Evolutionary conservation across 2,113 vertebrate species (phyloP).

Genomic region (Salvelinus alpinus): DNA sequence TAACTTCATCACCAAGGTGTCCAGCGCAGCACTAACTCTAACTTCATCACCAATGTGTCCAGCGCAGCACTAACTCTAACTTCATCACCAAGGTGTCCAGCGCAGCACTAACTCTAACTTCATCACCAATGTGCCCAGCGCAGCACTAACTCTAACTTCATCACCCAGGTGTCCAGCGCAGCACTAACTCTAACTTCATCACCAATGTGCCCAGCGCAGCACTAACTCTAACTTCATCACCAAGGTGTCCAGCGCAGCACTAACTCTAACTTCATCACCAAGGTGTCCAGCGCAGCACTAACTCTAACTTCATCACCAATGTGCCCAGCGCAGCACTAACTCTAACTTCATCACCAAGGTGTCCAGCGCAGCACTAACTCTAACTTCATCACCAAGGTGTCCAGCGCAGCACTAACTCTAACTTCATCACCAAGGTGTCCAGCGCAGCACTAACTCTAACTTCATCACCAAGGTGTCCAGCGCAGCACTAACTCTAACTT

Average conservation of each 20-base stretch:
- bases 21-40: too few species aligned
- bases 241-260: too few species aligned
- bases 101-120: too few species aligned
- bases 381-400: neutral
- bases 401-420: too few species aligned
- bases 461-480: neutral
- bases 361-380: neutral
- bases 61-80: conserved; percentile 1
- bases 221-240: conserved; percentile 1
- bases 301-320: neutral
- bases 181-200: neutral
- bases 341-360: neutral
- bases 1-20: neutral
- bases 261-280: neutral
- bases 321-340: too few species aligned
- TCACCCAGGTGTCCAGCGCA: too few species aligned
- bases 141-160: conserved; percentile 3
- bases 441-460: conserved; percentile 2
- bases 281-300: neutral
- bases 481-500: too few species aligned
- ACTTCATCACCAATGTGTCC: neutral
- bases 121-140: neutral
- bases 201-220: neutral
- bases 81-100: neutral
- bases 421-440: neutral